Evolutionary conservation across 2,797 vertebrate species (phyloP).

Genomic region (Geotrypetes seraphini): DNA sequence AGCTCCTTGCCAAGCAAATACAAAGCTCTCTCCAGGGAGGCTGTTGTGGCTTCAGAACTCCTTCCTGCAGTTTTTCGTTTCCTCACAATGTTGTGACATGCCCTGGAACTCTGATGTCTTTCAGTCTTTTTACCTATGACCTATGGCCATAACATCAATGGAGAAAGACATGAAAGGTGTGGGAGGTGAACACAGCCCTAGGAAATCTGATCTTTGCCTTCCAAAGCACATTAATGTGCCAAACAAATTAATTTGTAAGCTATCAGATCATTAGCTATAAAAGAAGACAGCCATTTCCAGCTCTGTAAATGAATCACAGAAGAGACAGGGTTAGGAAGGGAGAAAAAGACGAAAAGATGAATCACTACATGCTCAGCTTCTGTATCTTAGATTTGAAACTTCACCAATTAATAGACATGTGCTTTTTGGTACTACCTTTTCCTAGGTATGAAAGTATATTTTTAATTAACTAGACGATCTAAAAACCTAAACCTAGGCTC

Average conservation of each 20-base stretch:
- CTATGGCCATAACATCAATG: too few species aligned
- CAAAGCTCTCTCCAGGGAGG: not conserved
- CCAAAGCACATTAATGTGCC: constrained; percentile 15
- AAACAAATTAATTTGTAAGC: constrained; percentile 20
- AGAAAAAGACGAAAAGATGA: constrained; percentile 2
- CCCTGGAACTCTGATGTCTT: constrained; percentile 3
- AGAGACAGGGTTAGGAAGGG: not conserved
- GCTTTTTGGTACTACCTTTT: too few species aligned
- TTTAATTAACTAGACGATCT: too few species aligned
- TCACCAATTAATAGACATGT: too few species aligned
- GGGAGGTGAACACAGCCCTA: too few species aligned
- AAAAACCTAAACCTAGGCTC: too few species aligned
- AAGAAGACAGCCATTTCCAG: not conserved
- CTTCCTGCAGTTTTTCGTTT: not conserved
- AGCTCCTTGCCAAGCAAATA: too few species aligned
- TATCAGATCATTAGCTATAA: constrained; percentile 11
- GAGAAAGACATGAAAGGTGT: too few species aligned
- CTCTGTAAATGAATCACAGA: too few species aligned
- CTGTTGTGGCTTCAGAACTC: not conserved
- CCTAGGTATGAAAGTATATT: too few species aligned
- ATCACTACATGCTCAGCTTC: constrained; percentile 2
- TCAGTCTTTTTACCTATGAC: too few species aligned
- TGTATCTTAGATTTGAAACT: not conserved
- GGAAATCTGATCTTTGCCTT: not conserved
- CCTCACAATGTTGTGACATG: not conserved